Percentiles rank a stretch among this genome's conserved stretches.
phyloP scores from a whole-genome alignment of 2,113 vertebrate genomes.

The Dunckerocampus dactyliophorus region DNA sequence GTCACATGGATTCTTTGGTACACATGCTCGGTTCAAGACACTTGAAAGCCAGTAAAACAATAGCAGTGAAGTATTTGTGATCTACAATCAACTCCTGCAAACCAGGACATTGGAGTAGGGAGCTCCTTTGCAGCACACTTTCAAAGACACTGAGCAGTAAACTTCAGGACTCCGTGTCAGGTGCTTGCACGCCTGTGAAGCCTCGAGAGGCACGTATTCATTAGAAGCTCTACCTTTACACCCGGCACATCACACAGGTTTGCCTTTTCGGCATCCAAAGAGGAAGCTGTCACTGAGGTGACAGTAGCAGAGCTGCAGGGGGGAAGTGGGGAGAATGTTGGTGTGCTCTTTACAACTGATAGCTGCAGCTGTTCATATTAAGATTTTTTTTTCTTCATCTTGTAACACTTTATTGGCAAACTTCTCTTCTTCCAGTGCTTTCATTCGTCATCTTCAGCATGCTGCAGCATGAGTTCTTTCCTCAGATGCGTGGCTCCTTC shows the following conservation, averaged over 20 bases:
- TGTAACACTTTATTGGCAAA: constrained; percentile 17
- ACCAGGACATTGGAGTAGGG: constrained; percentile 2
- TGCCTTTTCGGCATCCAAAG: constrained; percentile 38
- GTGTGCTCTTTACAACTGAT: constrained; percentile 17
- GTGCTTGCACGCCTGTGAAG: constrained; percentile 32
- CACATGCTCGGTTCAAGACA: too few relatives aligned
- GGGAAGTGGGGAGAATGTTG: constrained; percentile 9
- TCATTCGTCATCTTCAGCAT: not conserved
- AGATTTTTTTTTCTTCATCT: constrained; percentile 11
- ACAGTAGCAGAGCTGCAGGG: constrained; percentile 21
- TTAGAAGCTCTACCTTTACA: constrained; percentile 42
- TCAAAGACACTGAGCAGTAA: constrained; percentile 26
- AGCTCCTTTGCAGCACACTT: constrained; percentile 13
- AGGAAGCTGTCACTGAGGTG: constrained; percentile 48
- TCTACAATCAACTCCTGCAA: not conserved
- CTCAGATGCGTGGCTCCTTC: too few relatives aligned
- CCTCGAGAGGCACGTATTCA: constrained; percentile 42
- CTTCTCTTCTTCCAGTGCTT: constrained; percentile 13
- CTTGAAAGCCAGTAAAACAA: not conserved
- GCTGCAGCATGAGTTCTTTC: too few relatives aligned
- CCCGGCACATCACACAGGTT: constrained; percentile 37
- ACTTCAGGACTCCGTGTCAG: constrained; percentile 33
- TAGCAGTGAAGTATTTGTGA: not conserved
- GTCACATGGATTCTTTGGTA: too few relatives aligned
- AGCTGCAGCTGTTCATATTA: constrained; percentile 24